Evolutionary conservation across 2,797 vertebrate species (phyloP).

Genomic region (Apogon talboti): DNA sequence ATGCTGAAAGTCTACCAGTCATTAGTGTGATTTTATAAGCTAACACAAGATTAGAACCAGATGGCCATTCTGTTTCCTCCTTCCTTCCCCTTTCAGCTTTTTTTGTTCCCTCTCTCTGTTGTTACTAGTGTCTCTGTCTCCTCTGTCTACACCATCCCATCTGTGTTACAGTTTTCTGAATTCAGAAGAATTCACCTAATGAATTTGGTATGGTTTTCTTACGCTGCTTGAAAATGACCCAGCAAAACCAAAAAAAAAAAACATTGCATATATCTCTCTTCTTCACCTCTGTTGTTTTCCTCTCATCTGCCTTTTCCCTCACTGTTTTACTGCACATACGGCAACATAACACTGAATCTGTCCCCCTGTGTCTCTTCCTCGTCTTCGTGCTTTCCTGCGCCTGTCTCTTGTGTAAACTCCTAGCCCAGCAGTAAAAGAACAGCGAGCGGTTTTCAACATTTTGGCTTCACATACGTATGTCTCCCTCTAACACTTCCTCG

Average conservation of each 20-base stretch:
- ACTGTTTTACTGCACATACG: constrained; percentile 15
- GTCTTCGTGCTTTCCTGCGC: neutral
- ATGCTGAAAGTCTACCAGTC: constrained; percentile 57
- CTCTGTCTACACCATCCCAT: neutral
- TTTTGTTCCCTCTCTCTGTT: constrained; percentile 16
- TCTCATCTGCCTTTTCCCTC: neutral
- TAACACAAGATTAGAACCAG: constrained; percentile 76
- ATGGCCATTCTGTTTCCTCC: constrained; percentile 72
- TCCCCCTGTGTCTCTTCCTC: neutral
- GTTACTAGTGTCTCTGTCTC: neutral
- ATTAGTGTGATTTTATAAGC: constrained; percentile 76
- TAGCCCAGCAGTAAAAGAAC: constrained; percentile 32
- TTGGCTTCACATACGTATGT: constrained; percentile 9
- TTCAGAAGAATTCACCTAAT: constrained; percentile 29
- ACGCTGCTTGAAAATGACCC: constrained; percentile 6
- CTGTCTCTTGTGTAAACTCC: constrained; percentile 16
- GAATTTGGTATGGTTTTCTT: constrained; percentile 10
- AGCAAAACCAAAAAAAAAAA: constrained; percentile 14
- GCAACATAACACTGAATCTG: constrained; percentile 1
- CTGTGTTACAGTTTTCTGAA: constrained; percentile 18
- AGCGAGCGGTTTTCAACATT: constrained; percentile 23
- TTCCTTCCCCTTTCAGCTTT: constrained; percentile 62
- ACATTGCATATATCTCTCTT: constrained; percentile 23
- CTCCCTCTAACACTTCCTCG: neutral
- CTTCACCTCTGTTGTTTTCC: neutral